Evolutionary conservation across 2,113 vertebrate genomes (phyloP).

Genomic region (Cynocephalus volans): DNA sequence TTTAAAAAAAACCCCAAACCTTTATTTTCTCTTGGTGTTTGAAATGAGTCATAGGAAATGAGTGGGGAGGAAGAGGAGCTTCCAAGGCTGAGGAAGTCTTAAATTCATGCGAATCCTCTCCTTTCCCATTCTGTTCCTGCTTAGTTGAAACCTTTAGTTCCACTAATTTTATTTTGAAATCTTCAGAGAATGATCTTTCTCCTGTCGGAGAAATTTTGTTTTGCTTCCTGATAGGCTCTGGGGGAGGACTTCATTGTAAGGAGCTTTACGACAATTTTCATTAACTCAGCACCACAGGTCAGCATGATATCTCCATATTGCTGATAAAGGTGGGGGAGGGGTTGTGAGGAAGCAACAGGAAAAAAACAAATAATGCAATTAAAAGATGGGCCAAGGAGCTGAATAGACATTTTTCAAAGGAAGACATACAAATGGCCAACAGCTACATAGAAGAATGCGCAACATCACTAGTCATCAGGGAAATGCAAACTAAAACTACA

Average conservation of each 20-base stretch:
- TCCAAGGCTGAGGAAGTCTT: neutral
- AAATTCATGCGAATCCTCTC: neutral
- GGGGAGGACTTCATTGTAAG: neutral
- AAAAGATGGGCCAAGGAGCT: too few relatives aligned
- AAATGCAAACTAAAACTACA: too few relatives aligned
- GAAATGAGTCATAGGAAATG: neutral
- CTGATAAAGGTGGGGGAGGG: neutral
- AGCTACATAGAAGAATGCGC: too few relatives aligned
- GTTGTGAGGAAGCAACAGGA: too few relatives aligned
- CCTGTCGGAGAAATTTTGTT: neutral
- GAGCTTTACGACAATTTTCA: neutral
- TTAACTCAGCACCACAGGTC: neutral
- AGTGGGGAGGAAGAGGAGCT: neutral
- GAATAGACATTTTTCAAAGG: too few relatives aligned
- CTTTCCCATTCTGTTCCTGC: neutral
- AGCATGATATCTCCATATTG: neutral
- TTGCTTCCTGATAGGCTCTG: neutral
- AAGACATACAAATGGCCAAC: too few relatives aligned
- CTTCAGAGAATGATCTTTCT: neutral
- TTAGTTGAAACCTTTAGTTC: neutral
- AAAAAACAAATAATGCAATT: too few relatives aligned
- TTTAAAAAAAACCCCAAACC: neutral
- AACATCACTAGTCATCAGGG: too few relatives aligned
- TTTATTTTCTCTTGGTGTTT: neutral
- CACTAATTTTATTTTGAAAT: neutral